Percentiles rank a stretch among this genome's conserved stretches.
Conservation (phyloP, 1,140 invertebrate genomes). For the Drosophila nigrodunni region DNA sequence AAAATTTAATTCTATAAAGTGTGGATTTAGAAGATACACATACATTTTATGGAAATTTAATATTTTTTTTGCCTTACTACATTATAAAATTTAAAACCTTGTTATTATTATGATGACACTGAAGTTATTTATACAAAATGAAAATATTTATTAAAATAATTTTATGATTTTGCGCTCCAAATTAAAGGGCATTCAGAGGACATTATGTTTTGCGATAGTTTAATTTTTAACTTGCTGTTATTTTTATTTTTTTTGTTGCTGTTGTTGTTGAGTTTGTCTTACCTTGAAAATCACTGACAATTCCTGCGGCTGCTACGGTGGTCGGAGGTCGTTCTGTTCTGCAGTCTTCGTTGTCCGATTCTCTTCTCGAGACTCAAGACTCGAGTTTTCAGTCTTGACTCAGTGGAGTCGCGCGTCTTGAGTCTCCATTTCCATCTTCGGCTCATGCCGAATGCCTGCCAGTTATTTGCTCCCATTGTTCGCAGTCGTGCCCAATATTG, state of each 20-base stretch:
- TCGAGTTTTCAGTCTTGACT: not conserved
- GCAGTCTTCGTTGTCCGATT: not conserved
- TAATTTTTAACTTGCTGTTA: constrained; percentile 15
- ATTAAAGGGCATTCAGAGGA: constrained; percentile 32
- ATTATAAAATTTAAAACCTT: too few species aligned
- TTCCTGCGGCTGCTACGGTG: constrained; percentile 68
- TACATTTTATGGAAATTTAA: too few species aligned
- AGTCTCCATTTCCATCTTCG: constrained; percentile 35
- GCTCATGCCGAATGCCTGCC: constrained; percentile 68
- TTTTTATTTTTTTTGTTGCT: not conserved
- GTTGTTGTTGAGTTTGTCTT: constrained; percentile 59
- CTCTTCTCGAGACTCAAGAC: not conserved
- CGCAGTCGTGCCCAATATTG: constrained; percentile 79
- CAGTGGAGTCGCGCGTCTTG: not conserved
- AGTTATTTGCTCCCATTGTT: constrained; percentile 83
- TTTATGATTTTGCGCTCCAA: too few species aligned
- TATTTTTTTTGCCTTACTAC: too few species aligned
- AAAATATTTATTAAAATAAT: too few species aligned
- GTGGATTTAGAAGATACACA: too few species aligned
- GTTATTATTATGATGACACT: too few species aligned
- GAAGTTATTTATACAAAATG: not conserved
- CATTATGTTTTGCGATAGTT: constrained; percentile 29
- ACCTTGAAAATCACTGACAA: constrained; percentile 77
- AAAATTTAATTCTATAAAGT: too few species aligned
- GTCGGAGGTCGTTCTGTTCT: constrained; percentile 54